phyloP scores from a whole-genome alignment of 2,113 vertebrate species.

The Enhydra lutris region DNA sequence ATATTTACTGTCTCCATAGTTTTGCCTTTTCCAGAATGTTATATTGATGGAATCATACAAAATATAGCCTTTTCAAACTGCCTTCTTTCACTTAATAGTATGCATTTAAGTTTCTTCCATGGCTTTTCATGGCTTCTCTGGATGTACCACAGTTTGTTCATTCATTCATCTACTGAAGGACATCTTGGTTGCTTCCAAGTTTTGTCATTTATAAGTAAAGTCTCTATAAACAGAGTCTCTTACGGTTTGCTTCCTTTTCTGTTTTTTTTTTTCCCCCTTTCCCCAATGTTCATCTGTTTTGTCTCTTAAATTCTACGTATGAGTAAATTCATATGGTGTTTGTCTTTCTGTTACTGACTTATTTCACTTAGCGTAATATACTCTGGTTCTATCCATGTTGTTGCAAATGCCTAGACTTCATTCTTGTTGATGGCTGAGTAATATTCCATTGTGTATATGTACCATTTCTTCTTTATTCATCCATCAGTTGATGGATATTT shows the following conservation, averaged over 20 bases:
- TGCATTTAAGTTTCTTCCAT: not conserved
- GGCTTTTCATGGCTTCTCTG: not conserved
- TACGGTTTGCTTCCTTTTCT: not conserved
- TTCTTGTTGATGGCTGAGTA: not conserved
- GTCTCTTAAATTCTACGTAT: not conserved
- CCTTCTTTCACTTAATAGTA: not conserved
- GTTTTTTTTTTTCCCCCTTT: not conserved
- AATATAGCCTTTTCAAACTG: not conserved
- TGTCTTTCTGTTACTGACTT: not conserved
- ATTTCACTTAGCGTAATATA: not conserved
- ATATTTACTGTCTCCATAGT: not conserved
- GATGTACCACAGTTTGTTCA: not conserved
- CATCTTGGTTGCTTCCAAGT: not conserved
- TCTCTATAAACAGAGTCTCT: not conserved
- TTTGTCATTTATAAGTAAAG: not conserved
- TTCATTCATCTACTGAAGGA: not conserved
- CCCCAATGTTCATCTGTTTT: not conserved
- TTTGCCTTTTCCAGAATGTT: not conserved
- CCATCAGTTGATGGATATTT: not conserved
- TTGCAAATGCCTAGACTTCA: not conserved
- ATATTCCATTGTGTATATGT: not conserved
- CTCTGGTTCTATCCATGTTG: not conserved
- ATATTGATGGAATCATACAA: not conserved
- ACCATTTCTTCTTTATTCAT: not conserved
- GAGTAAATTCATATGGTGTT: not conserved